Conservation (phyloP, 2,888 invertebrate species). For the Drosophila paramelanica region DNA sequence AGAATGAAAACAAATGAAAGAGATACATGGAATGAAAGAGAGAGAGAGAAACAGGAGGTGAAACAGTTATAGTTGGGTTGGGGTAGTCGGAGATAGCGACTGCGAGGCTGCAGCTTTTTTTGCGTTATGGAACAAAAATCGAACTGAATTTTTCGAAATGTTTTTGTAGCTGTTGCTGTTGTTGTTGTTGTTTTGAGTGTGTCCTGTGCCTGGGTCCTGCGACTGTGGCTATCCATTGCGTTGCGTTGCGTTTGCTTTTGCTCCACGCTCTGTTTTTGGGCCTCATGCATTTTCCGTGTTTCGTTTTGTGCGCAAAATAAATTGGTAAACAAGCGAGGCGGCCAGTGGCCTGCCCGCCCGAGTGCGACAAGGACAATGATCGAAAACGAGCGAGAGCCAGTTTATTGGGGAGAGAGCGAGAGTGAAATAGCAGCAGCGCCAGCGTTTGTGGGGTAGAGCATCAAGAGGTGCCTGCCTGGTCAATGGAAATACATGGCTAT, state of each 20-base stretch:
- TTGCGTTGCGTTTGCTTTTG: constrained; percentile 26
- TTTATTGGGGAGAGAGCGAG: background rate
- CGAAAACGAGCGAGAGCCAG: constrained; percentile 7
- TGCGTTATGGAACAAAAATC: constrained; percentile 71
- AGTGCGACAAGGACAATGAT: constrained; percentile 45
- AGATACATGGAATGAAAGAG: background rate
- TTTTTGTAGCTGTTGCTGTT: constrained; percentile 18
- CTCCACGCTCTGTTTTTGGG: constrained; percentile 48
- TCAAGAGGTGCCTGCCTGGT: constrained; percentile 47
- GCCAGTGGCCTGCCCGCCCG: constrained; percentile 46
- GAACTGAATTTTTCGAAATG: constrained; percentile 71
- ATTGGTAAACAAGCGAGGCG: constrained; percentile 76
- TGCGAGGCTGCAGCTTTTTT: constrained; percentile 52
- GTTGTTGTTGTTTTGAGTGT: constrained; percentile 20
- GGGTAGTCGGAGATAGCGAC: constrained; percentile 35
- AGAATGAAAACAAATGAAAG: constrained; percentile 27
- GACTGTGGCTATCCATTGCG: constrained; percentile 49
- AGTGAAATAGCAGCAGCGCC: constrained; percentile 3
- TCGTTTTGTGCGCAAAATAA: constrained; percentile 81
- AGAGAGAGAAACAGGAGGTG: background rate
- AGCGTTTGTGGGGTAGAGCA: constrained; percentile 4
- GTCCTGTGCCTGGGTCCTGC: constrained; percentile 15
- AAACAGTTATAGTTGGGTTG: background rate
- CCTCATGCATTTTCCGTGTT: constrained; percentile 80
- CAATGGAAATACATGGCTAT: constrained; percentile 72